phyloP scores from a whole-genome alignment of 2,113 vertebrate genomes.

The Nothoprocta pentlandii region DNA sequence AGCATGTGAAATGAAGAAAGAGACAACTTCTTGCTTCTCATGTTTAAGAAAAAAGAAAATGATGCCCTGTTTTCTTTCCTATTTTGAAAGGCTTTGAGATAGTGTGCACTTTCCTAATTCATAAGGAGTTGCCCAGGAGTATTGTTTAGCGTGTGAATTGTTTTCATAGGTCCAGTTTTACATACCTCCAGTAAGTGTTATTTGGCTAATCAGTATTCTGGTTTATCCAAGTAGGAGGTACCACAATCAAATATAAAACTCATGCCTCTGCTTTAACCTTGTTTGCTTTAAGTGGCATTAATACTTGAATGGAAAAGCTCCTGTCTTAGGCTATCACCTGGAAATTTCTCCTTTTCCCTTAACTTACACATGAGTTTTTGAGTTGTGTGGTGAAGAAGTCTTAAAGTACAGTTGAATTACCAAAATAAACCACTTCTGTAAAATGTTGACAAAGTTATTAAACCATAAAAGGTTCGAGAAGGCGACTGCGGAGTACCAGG shows the following conservation, averaged over 20 bases:
- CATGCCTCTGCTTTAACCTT: background rate
- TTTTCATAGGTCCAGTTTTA: background rate
- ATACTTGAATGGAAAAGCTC: background rate
- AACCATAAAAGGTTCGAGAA: constrained; percentile 91
- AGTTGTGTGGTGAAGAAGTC: background rate
- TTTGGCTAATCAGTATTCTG: background rate
- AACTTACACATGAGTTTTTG: background rate
- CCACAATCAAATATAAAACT: background rate
- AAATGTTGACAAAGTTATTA: constrained; percentile 25
- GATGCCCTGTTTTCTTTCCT: background rate
- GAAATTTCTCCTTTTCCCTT: background rate
- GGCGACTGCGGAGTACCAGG: constrained; percentile 93
- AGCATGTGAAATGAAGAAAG: background rate
- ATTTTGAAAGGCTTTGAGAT: background rate
- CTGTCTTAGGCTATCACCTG: background rate
- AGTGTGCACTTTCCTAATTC: background rate
- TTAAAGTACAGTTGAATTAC: background rate
- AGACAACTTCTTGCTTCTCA: background rate
- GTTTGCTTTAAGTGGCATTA: background rate
- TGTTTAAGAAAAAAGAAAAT: background rate
- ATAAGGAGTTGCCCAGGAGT: background rate
- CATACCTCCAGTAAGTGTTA: background rate
- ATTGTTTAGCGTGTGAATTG: background rate
- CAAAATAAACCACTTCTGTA: background rate
- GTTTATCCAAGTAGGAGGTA: background rate